phyloP scores from a whole-genome alignment of 1,140 invertebrate genomes.

The Druon quercuslanigerum region DNA sequence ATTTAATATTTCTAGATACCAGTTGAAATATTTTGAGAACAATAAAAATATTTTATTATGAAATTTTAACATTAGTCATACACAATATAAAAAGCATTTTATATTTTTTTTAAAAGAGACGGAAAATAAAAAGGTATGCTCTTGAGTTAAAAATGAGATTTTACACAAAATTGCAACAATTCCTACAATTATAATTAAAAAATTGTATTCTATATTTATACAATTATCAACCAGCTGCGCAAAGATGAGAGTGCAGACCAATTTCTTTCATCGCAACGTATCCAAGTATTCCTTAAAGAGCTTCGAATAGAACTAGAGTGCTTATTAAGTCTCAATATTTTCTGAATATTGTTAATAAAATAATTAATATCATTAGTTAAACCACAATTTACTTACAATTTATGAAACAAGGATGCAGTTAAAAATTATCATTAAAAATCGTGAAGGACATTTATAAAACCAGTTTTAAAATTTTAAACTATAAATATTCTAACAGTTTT shows the following conservation, averaged over 20 bases:
- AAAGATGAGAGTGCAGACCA: constrained; percentile 25
- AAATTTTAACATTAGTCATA: too few relatives aligned
- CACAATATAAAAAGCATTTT: too few relatives aligned
- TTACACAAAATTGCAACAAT: neutral
- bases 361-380: constrained; percentile 15
- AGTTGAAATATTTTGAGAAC: too few relatives aligned
- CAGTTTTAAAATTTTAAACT: too few relatives aligned
- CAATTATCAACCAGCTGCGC: constrained; percentile 8
- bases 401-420: too few relatives aligned
- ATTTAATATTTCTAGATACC: too few relatives aligned
- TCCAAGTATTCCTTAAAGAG: constrained; percentile 10
- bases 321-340: neutral
- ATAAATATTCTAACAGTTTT: too few relatives aligned
- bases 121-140: too few relatives aligned
- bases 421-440: too few relatives aligned
- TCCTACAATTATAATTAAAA: neutral
- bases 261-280: constrained; percentile 17
- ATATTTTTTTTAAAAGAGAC: too few relatives aligned
- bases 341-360: constrained; percentile 20
- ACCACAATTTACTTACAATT: neutral
- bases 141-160: neutral
- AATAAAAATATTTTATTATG: too few relatives aligned
- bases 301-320: constrained; percentile 13
- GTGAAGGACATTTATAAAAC: too few relatives aligned
- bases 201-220: neutral